A percentile compares a stretch with the other conserved stretches of the same genome.
Conservation (phyloP, 2,797 vertebrate species). For the Glossophaga mutica region DNA sequence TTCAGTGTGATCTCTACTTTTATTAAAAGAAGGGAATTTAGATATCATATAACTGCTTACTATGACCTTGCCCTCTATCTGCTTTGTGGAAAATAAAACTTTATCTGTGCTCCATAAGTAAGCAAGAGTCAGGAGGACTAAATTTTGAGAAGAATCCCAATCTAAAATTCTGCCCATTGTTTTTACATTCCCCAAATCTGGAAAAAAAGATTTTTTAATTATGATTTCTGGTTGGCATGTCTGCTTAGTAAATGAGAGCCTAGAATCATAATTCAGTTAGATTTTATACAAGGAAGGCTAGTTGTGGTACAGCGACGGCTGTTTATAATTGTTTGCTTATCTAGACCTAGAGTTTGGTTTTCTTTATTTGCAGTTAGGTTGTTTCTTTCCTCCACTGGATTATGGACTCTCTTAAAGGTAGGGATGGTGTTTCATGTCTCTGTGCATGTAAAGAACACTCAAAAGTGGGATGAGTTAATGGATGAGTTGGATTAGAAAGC, state of each 20-base stretch:
- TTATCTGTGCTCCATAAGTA: background rate
- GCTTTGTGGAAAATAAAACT: background rate
- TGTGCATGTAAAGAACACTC: background rate
- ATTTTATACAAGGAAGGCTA: background rate
- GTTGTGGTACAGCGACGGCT: background rate
- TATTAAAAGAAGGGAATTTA: background rate
- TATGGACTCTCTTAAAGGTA: background rate
- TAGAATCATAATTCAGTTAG: background rate
- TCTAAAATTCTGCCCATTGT: background rate
- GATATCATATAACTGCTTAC: background rate
- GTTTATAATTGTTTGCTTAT: constrained; percentile 18
- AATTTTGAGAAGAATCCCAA: background rate
- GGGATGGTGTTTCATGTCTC: background rate
- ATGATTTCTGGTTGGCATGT: background rate
- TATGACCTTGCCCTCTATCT: background rate
- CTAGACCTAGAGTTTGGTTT: background rate
- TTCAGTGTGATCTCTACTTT: background rate
- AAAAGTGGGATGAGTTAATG: background rate
- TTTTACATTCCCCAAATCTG: background rate
- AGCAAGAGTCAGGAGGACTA: background rate
- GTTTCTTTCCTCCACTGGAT: background rate
- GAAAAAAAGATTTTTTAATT: background rate
- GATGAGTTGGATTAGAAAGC: background rate
- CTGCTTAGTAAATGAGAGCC: background rate
- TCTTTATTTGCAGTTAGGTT: background rate